Conservation (phyloP, 2,888 invertebrate genomes). For the Hetaerina titia region DNA sequence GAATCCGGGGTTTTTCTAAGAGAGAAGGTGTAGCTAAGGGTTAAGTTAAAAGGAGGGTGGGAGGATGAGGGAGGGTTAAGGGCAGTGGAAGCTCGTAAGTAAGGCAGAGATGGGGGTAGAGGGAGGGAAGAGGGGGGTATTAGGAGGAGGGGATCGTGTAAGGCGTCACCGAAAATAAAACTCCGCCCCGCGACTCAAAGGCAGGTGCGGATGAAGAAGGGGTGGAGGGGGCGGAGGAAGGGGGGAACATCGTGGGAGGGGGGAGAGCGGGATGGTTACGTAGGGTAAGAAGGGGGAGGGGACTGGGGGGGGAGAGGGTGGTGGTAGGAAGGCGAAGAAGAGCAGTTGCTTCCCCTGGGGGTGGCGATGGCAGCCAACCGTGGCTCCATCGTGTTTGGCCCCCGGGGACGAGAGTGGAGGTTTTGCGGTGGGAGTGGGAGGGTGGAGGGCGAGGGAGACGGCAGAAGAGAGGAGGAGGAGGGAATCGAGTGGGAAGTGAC, state of each 20-base stretch:
- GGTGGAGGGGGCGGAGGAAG: not conserved
- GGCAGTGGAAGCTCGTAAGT: not conserved
- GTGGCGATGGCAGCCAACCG: constrained; percentile 63
- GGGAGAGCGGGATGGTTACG: not conserved
- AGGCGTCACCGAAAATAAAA: constrained; percentile 62
- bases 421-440: not conserved
- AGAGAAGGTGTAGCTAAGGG: no score
- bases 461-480: not conserved
- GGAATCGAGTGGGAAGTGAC: constrained; percentile 39
- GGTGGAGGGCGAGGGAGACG: not conserved
- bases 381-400: constrained; percentile 64
- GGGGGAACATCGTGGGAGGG: not conserved
- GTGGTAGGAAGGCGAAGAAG: not conserved
- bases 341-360: constrained; percentile 45
- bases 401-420: not conserved
- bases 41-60: not conserved
- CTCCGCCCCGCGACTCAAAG: constrained; percentile 59
- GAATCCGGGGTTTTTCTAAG: no score
- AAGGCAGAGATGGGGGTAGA: no score
- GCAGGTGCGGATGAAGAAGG: constrained; percentile 55
- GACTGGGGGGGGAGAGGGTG: not conserved
- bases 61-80: not conserved
- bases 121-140: not conserved
- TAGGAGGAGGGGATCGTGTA: not conserved
- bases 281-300: no score